These are phyloP conservation scores for Sinosuthora webbiana DNA, from an alignment of 2,113 vertebrate species.

Conservation along the genomic window DNA sequence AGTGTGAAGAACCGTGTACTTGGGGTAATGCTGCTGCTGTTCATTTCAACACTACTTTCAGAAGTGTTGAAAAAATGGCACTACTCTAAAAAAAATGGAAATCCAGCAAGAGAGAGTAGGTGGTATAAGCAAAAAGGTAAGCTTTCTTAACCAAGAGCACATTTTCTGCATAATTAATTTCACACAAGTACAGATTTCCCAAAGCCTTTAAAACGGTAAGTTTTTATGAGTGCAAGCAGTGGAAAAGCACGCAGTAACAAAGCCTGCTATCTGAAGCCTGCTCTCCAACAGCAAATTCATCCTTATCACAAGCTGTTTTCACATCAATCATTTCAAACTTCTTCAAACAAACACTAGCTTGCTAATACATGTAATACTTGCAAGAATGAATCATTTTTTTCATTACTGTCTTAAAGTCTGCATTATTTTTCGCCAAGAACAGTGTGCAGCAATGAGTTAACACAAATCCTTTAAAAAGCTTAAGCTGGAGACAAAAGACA, in stretches of 20 bases:
- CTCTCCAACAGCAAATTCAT: not conserved
- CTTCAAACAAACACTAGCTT: not conserved
- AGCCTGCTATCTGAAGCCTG: not conserved
- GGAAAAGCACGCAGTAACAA: not conserved
- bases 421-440: not conserved
- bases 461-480: not conserved
- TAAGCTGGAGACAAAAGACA: not conserved
- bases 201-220: not conserved
- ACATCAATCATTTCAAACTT: not conserved
- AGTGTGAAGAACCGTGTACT: fast-evolving
- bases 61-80: not conserved
- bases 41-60: not conserved
- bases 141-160: not conserved
- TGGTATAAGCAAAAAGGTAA: not conserved
- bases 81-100: not conserved
- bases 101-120: not conserved
- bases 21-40: not conserved
- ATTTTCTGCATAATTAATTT: not conserved
- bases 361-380: not conserved
- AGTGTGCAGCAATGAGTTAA: not conserved
- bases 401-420: not conserved
- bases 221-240: not conserved
- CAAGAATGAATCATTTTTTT: fast-evolving
- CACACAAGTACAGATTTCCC: not conserved
- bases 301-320: not conserved